Evolutionary conservation across 2,888 invertebrate genomes (phyloP).

Genomic region (Drosophila neonasuta): DNA sequence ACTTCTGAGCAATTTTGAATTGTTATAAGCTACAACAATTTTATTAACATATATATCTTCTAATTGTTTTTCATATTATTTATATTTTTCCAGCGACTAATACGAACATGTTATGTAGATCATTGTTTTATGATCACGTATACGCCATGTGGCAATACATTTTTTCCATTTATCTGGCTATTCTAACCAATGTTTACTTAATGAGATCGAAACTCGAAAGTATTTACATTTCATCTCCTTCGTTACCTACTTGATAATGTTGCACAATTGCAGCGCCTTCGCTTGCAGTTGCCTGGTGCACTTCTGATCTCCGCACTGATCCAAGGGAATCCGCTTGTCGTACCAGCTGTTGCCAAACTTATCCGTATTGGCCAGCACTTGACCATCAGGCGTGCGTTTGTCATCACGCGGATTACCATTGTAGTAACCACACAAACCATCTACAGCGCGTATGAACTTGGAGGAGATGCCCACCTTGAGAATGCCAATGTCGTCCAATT

Average conservation of each 20-base stretch:
- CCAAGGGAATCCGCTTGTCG: constrained; percentile 80
- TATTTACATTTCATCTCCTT: neutral
- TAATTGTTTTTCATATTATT: too few species aligned
- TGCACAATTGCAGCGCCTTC: constrained; percentile 87
- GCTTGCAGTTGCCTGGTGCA: constrained; percentile 86
- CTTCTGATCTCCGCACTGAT: constrained; percentile 84
- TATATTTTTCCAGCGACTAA: too few species aligned
- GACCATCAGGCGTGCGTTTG: constrained; percentile 87
- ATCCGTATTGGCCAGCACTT: constrained; percentile 84
- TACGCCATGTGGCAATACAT: too few species aligned
- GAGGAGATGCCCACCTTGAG: constrained; percentile 88
- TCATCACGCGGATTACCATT: constrained; percentile 87
- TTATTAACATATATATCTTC: too few species aligned
- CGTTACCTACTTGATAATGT: constrained; percentile 85
- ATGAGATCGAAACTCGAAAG: too few species aligned
- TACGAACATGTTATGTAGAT: too few species aligned
- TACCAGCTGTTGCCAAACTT: constrained; percentile 92
- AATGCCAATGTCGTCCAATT: constrained; percentile 87
- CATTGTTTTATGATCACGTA: too few species aligned
- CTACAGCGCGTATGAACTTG: constrained; percentile 85
- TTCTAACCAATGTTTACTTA: too few species aligned
- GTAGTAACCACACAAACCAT: constrained; percentile 91
- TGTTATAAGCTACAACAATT: too few species aligned
- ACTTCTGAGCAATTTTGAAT: too few species aligned
- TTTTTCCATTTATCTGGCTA: too few species aligned